Evolutionary conservation across 2,113 vertebrate genomes (phyloP).

Genomic region (Lucifuga dentata): DNA sequence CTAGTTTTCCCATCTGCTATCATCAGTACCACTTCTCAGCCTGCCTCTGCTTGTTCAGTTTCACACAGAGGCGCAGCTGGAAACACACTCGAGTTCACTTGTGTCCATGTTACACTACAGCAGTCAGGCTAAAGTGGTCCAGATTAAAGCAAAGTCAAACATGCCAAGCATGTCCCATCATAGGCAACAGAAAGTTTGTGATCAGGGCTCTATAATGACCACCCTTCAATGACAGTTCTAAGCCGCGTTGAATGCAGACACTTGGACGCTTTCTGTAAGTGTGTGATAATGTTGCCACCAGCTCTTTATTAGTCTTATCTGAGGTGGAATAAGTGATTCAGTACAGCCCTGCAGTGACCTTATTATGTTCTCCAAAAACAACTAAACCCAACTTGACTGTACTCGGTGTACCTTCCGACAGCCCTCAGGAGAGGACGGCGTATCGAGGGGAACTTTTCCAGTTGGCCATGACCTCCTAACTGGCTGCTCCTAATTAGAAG

Average conservation of each 20-base stretch:
- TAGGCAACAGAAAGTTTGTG: too few relatives aligned
- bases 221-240: background rate
- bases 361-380: conserved; percentile 44
- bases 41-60: background rate
- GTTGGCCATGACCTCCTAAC: conserved; percentile 70
- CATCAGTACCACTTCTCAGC: conserved; percentile 1
- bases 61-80: too few relatives aligned
- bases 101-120: too few relatives aligned
- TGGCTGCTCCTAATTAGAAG: conserved; percentile 76
- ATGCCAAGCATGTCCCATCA: too few relatives aligned
- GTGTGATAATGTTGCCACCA: conserved; percentile 9
- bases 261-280: background rate
- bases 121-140: too few relatives aligned
- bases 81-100: too few relatives aligned
- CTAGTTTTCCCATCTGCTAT: background rate
- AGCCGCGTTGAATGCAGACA: conserved; percentile 2
- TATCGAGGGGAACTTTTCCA: conserved; percentile 53
- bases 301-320: conserved; percentile 11
- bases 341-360: conserved; percentile 25
- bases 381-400: conserved; percentile 33
- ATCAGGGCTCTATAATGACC: too few relatives aligned
- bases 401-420: conserved; percentile 20
- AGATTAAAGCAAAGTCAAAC: too few relatives aligned
- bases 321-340: conserved; percentile 34
- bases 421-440: conserved; percentile 31